phyloP scores from a whole-genome alignment of 2,888 invertebrate genomes.

The Syrista parreyssii region DNA sequence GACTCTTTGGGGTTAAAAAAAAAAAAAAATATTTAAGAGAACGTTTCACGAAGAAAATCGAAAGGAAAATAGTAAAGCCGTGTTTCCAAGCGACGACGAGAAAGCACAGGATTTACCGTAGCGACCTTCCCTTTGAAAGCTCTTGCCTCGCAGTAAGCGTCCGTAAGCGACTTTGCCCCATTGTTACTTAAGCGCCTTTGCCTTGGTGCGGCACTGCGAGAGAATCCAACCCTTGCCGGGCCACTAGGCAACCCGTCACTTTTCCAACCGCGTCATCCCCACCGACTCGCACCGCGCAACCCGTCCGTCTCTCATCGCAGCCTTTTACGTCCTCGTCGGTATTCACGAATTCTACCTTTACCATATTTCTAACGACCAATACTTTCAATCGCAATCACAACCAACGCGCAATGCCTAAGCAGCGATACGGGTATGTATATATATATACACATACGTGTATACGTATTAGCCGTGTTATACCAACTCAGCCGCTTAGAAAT shows the following conservation, averaged over 20 bases:
- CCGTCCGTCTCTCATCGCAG: too few species aligned
- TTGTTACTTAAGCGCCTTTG: conserved; percentile 7
- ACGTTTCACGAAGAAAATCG: too few species aligned
- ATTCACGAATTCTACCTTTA: neutral
- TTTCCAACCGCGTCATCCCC: neutral
- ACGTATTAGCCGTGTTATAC: too few species aligned
- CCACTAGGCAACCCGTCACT: neutral
- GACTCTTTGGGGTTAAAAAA: too few species aligned
- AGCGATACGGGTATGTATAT: too few species aligned
- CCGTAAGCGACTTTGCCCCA: conserved; percentile 6
- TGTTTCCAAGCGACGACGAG: neutral
- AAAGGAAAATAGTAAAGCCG: too few species aligned
- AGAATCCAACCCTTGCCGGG: too few species aligned
- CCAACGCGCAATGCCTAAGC: too few species aligned
- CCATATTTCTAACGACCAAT: too few species aligned
- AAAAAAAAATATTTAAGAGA: too few species aligned
- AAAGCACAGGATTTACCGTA: neutral
- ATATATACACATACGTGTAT: too few species aligned
- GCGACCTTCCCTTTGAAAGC: conserved; percentile 4
- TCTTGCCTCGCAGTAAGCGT: conserved; percentile 4
- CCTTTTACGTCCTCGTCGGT: neutral
- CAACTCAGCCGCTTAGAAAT: neutral
- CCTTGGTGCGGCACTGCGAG: neutral
- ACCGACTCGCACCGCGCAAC: neutral
- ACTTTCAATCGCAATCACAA: too few species aligned